Base-by-base conservation (phyloP, 2,888 invertebrate species). In the Chloromyia formosa region DNA sequence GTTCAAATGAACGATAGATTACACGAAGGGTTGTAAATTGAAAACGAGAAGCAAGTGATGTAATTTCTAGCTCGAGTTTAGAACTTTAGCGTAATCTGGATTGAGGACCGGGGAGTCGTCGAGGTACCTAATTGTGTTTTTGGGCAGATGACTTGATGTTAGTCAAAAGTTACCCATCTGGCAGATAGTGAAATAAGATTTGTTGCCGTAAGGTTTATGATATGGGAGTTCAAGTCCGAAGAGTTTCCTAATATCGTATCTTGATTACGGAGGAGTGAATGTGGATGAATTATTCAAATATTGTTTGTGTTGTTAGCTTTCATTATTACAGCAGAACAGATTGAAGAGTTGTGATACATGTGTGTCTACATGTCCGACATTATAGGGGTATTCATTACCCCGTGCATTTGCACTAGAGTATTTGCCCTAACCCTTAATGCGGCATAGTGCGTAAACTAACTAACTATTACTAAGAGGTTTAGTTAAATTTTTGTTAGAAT, bases 21-120 rank as follows among this genome's bases (percentile, higher is more conserved):
- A 40, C 20, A 56, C 27, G 42, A 35, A 35, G 61, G 68, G 35
- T 40, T 61, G 73, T 61, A 73, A 61, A 61, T 60, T 73, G 61
- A 61, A 73, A 73, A 73, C 61, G 73, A 61, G 23, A 49, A 73
- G 60, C 73, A 61, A 45, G 23, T 22, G 61, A 73, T 73, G 73
- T 73, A 61, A 73, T 73, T 72, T 49, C 49, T 23, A 45, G n/a
- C 61, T 61, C 16, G 23, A 56, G 16, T 49, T 18, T 16, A 40
- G 18, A 49, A 35, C 16, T 49, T 18, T 9, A 40, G 45, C 45
- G 66, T 45, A 66, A 66, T 66, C 66, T 66, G 27, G 27, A 35
- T 35, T 35, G 27, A 35, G 27, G 27, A 35, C 27, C 66, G 12
- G 66, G 45, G 66, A 66, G 20, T 45, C 66, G 22, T 49, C 4